phyloP scores from a whole-genome alignment of 2,888 invertebrate genomes.

The Petrolisthes manimaculis region DNA sequence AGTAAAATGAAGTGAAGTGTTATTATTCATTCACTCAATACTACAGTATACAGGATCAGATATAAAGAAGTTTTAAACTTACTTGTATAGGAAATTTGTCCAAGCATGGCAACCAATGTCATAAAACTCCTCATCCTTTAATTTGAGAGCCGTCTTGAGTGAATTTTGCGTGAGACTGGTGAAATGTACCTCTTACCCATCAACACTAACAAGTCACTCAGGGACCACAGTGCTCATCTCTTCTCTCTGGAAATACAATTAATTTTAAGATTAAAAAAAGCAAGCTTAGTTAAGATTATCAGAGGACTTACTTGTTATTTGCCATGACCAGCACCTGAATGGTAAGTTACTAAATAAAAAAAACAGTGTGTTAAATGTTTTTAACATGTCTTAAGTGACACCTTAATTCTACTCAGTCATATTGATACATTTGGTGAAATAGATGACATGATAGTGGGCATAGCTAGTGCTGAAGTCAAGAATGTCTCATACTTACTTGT shows the following conservation, averaged over 20 bases:
- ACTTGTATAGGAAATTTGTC: slow-evolving; percentile 50
- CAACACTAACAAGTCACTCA: slow-evolving; percentile 56
- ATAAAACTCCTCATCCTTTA: slow-evolving; percentile 48
- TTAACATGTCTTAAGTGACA: too few species aligned
- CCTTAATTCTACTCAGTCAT: too few species aligned
- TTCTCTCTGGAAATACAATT: slow-evolving; percentile 52
- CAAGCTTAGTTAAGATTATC: too few species aligned
- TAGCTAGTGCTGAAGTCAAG: too few species aligned
- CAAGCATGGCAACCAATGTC: slow-evolving; percentile 53
- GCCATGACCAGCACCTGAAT: too few species aligned
- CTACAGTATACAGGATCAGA: background rate
- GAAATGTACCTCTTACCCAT: slow-evolving; percentile 61
- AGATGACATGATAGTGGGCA: too few species aligned
- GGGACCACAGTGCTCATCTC: slow-evolving; percentile 51
- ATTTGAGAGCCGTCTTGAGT: slow-evolving; percentile 61
- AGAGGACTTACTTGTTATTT: too few species aligned
- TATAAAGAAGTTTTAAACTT: background rate
- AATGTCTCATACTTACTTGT: slow-evolving; percentile 37
- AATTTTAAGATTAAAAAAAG: slow-evolving; percentile 1
- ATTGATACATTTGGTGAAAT: too few species aligned
- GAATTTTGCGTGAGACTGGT: slow-evolving; percentile 59
- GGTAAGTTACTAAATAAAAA: too few species aligned
- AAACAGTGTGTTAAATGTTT: too few species aligned
- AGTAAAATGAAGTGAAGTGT: too few species aligned
- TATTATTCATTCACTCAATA: background rate